Evolutionary conservation across 1,140 invertebrate species (phyloP).

Genomic region (Wiebesia pumilae): DNA sequence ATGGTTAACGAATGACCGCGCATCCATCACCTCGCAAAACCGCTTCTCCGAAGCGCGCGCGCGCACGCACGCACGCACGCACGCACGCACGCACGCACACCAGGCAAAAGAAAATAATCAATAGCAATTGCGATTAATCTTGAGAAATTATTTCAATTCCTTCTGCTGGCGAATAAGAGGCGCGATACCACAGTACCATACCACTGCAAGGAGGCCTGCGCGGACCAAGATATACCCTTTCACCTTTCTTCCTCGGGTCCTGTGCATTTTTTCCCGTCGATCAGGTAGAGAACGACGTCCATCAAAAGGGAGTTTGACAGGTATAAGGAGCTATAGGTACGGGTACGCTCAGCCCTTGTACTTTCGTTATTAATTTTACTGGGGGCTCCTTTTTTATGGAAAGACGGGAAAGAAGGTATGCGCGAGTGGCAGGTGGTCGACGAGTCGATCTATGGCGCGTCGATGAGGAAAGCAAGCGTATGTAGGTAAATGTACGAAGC

Average conservation of each 20-base stretch:
- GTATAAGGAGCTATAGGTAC: background rate
- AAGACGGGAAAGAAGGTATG: slow-evolving; percentile 17
- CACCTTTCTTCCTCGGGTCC: background rate
- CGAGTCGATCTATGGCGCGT: background rate
- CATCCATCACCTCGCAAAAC: slow-evolving; percentile 55
- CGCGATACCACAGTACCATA: no score
- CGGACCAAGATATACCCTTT: background rate
- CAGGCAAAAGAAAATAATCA: slow-evolving; percentile 56
- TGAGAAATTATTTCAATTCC: slow-evolving; percentile 51
- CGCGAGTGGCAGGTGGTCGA: slow-evolving; percentile 29
- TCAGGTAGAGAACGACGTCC: slow-evolving; percentile 17
- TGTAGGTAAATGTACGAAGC: background rate
- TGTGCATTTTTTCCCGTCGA: background rate
- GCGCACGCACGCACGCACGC: slow-evolving; percentile 22
- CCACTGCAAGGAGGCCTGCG: no score
- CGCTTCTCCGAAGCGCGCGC: slow-evolving; percentile 31
- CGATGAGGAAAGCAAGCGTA: background rate
- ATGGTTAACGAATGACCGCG: slow-evolving; percentile 48
- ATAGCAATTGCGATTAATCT: slow-evolving; percentile 62
- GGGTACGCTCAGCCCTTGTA: slow-evolving; percentile 32
- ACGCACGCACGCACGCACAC: slow-evolving; percentile 34
- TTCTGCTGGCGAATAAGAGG: background rate
- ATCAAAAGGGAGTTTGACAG: background rate
- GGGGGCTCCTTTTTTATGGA: slow-evolving; percentile 25
- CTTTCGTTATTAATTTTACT: slow-evolving; percentile 19